Conservation (phyloP, 2,113 vertebrate species). For the Podarcis raffonei region DNA sequence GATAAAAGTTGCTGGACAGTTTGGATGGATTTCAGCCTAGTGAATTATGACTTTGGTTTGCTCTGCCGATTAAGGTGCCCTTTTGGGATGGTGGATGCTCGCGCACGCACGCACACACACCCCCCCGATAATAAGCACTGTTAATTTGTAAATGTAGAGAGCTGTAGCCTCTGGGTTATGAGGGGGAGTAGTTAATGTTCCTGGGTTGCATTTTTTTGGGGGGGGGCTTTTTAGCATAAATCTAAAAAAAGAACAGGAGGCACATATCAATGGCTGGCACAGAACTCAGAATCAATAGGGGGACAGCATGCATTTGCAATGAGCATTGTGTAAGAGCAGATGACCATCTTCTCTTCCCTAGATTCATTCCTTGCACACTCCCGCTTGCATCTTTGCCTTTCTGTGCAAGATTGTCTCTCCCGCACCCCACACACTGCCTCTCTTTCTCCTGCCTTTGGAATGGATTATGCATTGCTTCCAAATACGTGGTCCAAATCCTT, state of each 20-base stretch:
- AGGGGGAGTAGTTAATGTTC: background rate
- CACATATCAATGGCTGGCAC: background rate
- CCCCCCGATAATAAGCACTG: background rate
- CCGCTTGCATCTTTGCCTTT: constrained; percentile 18
- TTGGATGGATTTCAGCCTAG: constrained; percentile 44
- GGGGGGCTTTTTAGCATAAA: too few species aligned
- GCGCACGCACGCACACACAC: background rate
- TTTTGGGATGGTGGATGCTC: constrained; percentile 23
- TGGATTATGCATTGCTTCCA: constrained; percentile 55
- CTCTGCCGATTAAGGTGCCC: constrained; percentile 27
- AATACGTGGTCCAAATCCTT: background rate
- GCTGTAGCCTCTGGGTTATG: background rate
- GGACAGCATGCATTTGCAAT: background rate
- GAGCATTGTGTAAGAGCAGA: background rate
- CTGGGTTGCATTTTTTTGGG: background rate
- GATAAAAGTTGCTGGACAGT: constrained; percentile 45
- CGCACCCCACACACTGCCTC: background rate
- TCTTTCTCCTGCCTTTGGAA: constrained; percentile 30
- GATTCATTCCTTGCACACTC: background rate
- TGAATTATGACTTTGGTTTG: constrained; percentile 60
- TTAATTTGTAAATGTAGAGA: background rate
- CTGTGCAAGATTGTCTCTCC: background rate
- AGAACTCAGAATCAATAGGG: background rate
- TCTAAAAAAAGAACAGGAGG: too few species aligned
- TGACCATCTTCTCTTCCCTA: background rate